Conservation (phyloP, 2,888 invertebrate species). For the Meteorus colon region DNA sequence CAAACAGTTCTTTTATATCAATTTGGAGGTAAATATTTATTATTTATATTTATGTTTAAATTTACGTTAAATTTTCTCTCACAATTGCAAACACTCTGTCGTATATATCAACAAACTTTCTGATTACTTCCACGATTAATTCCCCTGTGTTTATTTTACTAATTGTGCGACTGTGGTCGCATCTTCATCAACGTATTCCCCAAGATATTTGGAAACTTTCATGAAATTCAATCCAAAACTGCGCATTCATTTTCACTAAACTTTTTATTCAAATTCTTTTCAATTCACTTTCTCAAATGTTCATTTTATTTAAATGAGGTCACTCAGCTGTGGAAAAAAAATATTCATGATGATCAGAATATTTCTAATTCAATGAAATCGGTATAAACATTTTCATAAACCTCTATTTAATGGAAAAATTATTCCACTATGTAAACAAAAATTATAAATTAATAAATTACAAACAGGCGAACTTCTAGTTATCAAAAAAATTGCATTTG, state of each 20-base stretch:
- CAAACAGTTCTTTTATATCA: conserved; percentile 38
- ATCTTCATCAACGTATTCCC: conserved; percentile 20
- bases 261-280: too few relatives aligned
- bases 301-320: too few relatives aligned
- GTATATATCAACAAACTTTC: background rate
- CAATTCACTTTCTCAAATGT: too few relatives aligned
- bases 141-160: conserved; percentile 19
- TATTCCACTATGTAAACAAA: too few relatives aligned
- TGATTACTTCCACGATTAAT: conserved; percentile 31
- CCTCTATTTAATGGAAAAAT: too few relatives aligned
- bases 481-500: too few relatives aligned
- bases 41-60: background rate
- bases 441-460: too few relatives aligned
- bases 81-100: background rate
- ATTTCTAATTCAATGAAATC: too few relatives aligned
- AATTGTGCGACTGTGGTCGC: background rate
- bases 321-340: background rate
- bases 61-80: background rate
- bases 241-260: background rate
- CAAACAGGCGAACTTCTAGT: too few relatives aligned
- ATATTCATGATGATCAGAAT: background rate
- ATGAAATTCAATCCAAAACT: background rate
- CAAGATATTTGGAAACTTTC: conserved; percentile 16
- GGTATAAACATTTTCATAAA: too few relatives aligned
- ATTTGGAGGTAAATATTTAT: conserved; percentile 44